Evolutionary conservation across 2,113 vertebrate species (phyloP).

Genomic region (Psettodes erumei): DNA sequence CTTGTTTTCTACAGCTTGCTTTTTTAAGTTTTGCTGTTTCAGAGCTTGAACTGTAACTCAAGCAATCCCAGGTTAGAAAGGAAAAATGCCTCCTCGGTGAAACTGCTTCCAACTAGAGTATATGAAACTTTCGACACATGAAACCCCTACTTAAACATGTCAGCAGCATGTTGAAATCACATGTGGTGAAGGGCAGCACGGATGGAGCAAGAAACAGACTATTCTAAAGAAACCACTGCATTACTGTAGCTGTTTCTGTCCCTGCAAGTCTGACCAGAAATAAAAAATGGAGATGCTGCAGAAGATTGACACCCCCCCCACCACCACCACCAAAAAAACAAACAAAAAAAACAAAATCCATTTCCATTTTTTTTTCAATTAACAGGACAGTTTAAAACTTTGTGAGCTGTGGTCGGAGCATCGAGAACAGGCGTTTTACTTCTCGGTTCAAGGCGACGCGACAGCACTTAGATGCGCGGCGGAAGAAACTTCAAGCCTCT

Average conservation of each 20-base stretch:
- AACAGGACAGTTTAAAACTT: conserved; percentile 25
- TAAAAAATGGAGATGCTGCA: not conserved
- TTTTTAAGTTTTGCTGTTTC: too few species aligned
- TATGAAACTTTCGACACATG: not conserved
- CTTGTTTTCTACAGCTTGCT: too few species aligned
- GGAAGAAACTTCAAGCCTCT: conserved; percentile 61
- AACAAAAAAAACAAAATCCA: conserved; percentile 2
- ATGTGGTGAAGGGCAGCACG: too few species aligned
- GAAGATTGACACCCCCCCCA: conserved; percentile 18
- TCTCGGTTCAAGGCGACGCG: conserved; percentile 27
- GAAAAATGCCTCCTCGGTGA: not conserved
- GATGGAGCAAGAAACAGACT: not conserved
- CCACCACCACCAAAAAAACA: not conserved
- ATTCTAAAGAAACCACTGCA: not conserved
- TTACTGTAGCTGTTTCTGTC: not conserved
- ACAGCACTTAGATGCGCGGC: conserved; percentile 45
- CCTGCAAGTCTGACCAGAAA: not conserved
- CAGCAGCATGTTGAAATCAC: conserved; percentile 1
- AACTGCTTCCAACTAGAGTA: not conserved
- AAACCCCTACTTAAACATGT: not conserved
- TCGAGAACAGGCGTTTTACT: not conserved
- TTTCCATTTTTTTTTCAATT: conserved; percentile 56
- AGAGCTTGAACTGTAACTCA: not conserved
- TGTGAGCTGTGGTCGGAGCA: conserved; percentile 1
- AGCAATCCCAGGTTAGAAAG: not conserved